Evolutionary conservation across 2,888 invertebrate species (phyloP).

Genomic region (Ellobium chinense): DNA sequence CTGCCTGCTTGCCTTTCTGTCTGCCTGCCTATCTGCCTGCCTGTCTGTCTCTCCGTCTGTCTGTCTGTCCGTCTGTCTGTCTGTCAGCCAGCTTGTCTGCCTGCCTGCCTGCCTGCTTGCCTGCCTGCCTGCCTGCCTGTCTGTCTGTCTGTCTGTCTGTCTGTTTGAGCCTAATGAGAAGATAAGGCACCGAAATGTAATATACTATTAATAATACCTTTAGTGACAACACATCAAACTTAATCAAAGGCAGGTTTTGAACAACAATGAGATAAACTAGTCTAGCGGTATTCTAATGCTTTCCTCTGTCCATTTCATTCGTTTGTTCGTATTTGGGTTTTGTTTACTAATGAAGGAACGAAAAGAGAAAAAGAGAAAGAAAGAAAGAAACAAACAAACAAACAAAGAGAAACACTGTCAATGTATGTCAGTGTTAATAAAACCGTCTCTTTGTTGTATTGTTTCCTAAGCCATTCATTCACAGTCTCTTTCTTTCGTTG

Average conservation of each 20-base stretch:
- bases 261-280: too few species aligned
- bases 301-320: too few species aligned
- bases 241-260: too few species aligned
- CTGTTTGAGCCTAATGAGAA: not conserved
- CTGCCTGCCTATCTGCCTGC: not conserved
- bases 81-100: not conserved
- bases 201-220: too few species aligned
- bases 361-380: too few species aligned
- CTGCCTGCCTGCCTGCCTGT: not conserved
- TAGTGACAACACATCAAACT: too few species aligned
- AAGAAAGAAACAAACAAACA: too few species aligned
- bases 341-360: too few species aligned
- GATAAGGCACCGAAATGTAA: too few species aligned
- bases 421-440: not conserved
- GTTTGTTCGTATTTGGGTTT: too few species aligned
- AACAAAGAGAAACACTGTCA: too few species aligned
- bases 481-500: not conserved
- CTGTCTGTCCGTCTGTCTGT: not conserved
- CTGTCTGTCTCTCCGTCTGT: not conserved
- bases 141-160: constrained; percentile 7
- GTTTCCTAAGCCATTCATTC: not conserved
- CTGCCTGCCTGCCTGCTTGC: not conserved
- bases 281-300: too few species aligned
- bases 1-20: not conserved
- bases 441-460: not conserved